phyloP scores from a whole-genome alignment of 2,797 vertebrate species.

The Falco berigora region DNA sequence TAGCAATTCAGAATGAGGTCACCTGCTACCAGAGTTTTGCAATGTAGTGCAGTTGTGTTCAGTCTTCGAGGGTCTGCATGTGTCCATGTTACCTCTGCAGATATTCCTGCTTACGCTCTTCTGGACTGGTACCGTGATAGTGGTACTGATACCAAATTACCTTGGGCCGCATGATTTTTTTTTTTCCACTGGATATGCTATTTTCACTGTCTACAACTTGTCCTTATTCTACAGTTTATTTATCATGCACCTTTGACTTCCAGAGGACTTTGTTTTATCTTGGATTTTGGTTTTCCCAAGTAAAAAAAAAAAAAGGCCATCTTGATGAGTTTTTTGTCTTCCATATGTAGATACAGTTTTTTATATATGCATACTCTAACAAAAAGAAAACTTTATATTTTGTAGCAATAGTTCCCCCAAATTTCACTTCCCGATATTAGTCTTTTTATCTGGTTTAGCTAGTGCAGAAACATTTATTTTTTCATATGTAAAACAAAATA shows the following conservation, averaged over 20 bases:
- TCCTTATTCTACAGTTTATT: not conserved
- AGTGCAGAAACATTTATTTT: not conserved
- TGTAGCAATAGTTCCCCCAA: not conserved
- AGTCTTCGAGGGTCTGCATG: not conserved
- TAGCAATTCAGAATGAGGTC: not conserved
- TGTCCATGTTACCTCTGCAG: rapidly evolving
- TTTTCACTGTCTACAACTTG: not conserved
- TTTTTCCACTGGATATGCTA: not conserved
- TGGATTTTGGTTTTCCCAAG: not conserved
- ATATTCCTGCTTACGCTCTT: not conserved
- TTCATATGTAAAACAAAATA: not conserved
- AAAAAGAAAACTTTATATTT: not conserved
- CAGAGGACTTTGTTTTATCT: not conserved
- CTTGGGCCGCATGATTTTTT: not conserved
- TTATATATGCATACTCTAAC: not conserved
- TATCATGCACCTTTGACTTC: not conserved
- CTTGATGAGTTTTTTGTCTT: not conserved
- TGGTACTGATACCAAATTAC: not conserved
- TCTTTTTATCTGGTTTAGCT: not conserved
- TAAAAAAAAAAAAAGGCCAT: not conserved
- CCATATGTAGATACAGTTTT: not conserved
- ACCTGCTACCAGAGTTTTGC: not conserved
- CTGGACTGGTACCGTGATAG: not conserved
- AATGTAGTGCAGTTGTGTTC: not conserved
- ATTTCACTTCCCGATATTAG: not conserved